Evolutionary conservation across 1,140 invertebrate genomes (phyloP), one percentile per base, ranked within the genome.

Genomic region (Pseudomyrmex sp.): DNA sequence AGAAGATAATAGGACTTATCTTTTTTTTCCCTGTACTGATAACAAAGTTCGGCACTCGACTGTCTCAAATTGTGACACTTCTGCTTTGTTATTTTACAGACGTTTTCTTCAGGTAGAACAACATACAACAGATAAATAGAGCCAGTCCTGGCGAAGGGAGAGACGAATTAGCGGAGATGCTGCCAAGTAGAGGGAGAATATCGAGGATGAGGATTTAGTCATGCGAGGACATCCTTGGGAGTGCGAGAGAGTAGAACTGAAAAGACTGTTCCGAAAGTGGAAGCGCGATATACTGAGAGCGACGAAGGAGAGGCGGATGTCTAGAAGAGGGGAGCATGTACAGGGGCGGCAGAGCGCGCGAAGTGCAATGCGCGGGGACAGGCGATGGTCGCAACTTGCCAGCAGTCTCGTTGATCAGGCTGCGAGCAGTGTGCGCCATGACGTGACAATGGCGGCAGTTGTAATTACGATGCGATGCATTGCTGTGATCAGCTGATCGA

Each of bases 391-490:
- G 56, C 79, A 88, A 89, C 84, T 84, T 52, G 85, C 83, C 87
- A 69, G 70, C 77, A 89, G 88, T 91, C 83, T 90, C 74, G 87
- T 88, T 91, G 90, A 90, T 89, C 82, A 82, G 73, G 85, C 66
- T 59, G 59, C 75, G 85, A 85, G 79, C 88, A 91, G 90, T 90
- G 83, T 88, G 86, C 87, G 90, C 77, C 76, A 86, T 88, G 87
- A 91, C 89, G 91, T 86, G 91, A 92, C 88, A 90, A 92, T 92
- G 91, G 87, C 90, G 89, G 89, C 87, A 88, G 83, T 89, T 54
- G 82, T 90, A 76, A 91, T 88, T 88, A 82, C 65, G 80, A 61
- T 76, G 88, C 83, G 87, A 85, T 85, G 85, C 80, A 66, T 90
- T 86, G 72, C 88, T 77, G 75, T 89, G 87, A 91, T 91, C 91